These are phyloP conservation scores for Taphrorychus bicolor DNA, from an alignment of 2,888 invertebrate species.

Conservation along the genomic window DNA sequence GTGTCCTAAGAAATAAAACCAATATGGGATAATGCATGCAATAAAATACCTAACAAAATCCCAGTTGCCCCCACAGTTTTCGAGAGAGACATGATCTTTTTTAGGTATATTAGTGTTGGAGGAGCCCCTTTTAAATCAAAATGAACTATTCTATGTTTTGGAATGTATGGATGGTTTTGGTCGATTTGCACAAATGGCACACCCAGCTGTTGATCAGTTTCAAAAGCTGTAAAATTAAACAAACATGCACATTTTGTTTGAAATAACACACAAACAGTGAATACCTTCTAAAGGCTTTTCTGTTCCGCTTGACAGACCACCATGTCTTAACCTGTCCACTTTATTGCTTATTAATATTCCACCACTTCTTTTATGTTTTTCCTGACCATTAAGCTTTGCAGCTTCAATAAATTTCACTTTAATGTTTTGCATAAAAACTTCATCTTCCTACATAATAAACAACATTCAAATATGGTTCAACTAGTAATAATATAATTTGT, in stretches of 20 bases:
- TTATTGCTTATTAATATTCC: slow-evolving; percentile 40
- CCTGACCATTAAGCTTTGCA: slow-evolving; percentile 40
- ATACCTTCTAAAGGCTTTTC: slow-evolving; percentile 41
- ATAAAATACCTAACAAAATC: slow-evolving; percentile 61
- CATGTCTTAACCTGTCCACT: slow-evolving; percentile 19
- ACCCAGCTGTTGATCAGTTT: slow-evolving; percentile 58
- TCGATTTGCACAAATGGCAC: slow-evolving; percentile 59
- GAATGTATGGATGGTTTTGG: slow-evolving; percentile 60
- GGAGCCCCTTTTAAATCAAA: slow-evolving; percentile 82
- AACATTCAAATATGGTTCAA: neutral
- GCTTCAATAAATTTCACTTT: slow-evolving; percentile 51
- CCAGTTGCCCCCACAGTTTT: slow-evolving; percentile 75
- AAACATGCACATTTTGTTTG: neutral
- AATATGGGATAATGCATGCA: too few relatives aligned
- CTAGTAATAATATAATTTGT: too few relatives aligned
- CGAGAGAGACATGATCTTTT: slow-evolving; percentile 65
- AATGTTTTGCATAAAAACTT: slow-evolving; percentile 47
- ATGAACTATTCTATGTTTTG: slow-evolving; percentile 70
- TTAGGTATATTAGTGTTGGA: slow-evolving; percentile 68
- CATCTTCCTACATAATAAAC: slow-evolving; percentile 35
- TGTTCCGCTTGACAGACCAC: slow-evolving; percentile 5
- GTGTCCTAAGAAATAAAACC: too few relatives aligned
- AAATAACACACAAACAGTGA: neutral
- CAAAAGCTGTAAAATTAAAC: slow-evolving; percentile 39
- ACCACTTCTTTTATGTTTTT: slow-evolving; percentile 22